Base-by-base conservation (phyloP, 2,797 vertebrate genomes). In the Thripadectes ignobilis region DNA sequence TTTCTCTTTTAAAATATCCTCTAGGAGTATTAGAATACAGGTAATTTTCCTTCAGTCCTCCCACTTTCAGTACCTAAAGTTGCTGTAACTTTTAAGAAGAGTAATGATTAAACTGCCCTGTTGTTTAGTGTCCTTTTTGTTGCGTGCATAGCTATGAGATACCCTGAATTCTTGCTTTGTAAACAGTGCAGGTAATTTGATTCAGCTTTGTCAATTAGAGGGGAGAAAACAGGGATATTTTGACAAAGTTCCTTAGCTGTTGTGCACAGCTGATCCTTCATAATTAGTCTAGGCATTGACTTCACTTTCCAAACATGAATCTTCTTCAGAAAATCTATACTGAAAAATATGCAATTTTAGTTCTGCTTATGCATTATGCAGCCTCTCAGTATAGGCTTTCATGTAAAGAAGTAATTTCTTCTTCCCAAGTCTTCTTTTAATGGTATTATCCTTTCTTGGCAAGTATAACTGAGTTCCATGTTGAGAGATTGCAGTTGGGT, bases 121-220 rank as follows among this genome's bases (percentile, higher is more conserved):
- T n/a, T 68, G 23, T 59, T 77, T 39, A 45, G 4, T 49, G 14
- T 52, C 15, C 13, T 12, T 54, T 79, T 80, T 86, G 13, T 75
- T 73, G n/a, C 29, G 54, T 74, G 14, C 34, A 24, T 72, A 81
- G 68, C 68, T 27, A 21, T 3, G 9, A 81, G 26, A 48, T 78
- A 39, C 8, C 36, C 1, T 76, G 57, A 86, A 74, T 48, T 82
- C 41, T 45, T 81, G 14, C 45, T 59, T 76, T 55, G 12, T 89
- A 46, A 76, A 30, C 12, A 51, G 17, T 62, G 24, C 20, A 36
- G 19, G 5, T 87, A 36, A 71, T 87, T 91, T 2, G 3, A 59
- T 85, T 87, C 71, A 29, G 52, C 67, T 19, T 45, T 87, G 23
- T 62, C 93, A 83, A 45, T 77, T 85, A 49, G 55, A 49, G 19